A percentile compares a stretch with the other conserved stretches of the same genome.
Conservation (phyloP, 92 coral and sea anemone species). For the Blastomussa wellsi region DNA sequence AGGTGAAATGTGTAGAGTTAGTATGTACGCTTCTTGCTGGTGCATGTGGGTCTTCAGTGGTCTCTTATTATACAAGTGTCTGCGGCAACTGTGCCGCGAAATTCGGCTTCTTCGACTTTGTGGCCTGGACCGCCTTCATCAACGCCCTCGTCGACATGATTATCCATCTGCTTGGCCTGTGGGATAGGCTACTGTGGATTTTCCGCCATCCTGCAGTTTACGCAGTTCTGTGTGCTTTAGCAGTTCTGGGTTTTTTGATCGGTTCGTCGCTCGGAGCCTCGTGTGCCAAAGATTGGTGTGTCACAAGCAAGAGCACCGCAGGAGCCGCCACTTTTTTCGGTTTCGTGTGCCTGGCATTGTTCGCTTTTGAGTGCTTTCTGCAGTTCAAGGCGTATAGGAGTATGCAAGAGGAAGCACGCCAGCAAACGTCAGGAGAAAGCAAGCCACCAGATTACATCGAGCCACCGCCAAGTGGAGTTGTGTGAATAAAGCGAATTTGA, state of each 20-base stretch:
- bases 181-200: constrained; percentile 87
- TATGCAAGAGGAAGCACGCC: constrained; percentile 69
- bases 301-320: constrained; percentile 51
- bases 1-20: constrained; percentile 59
- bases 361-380: constrained; percentile 70
- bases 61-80: neutral
- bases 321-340: constrained; percentile 87
- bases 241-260: constrained; percentile 70
- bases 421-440: constrained; percentile 46
- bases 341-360: constrained; percentile 62
- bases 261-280: constrained; percentile 67
- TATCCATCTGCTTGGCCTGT: constrained; percentile 80
- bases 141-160: constrained; percentile 83
- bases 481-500: neutral
- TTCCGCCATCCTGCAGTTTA: constrained; percentile 76
- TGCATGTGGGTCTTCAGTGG: constrained; percentile 30
- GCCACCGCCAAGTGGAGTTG: constrained; percentile 16
- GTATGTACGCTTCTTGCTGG: constrained; percentile 70
- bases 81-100: constrained; percentile 28
- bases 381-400: constrained; percentile 68
- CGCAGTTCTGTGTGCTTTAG: constrained; percentile 61
- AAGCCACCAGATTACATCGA: constrained; percentile 23
- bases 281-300: constrained; percentile 29
- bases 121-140: constrained; percentile 91
- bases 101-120: constrained; percentile 68